phyloP scores from a whole-genome alignment of 1,140 invertebrate species.

The Platyura marginata region DNA sequence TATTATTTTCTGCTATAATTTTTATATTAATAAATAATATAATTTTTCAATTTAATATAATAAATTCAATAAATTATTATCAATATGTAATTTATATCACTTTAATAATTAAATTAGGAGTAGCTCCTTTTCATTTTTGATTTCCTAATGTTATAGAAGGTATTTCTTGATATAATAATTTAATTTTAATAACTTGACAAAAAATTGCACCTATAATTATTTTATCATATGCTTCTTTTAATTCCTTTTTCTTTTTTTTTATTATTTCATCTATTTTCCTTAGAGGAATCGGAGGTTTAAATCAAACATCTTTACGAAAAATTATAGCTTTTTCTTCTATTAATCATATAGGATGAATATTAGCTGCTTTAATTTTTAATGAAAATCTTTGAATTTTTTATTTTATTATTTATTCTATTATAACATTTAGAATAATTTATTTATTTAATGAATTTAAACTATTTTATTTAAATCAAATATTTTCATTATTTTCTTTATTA shows the following conservation, averaged over 20 bases:
- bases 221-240: conserved; percentile 23
- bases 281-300: conserved; percentile 24
- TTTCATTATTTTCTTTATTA: conserved; percentile 17
- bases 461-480: conserved; percentile 27
- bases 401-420: conserved; percentile 25
- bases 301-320: conserved; percentile 29
- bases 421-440: conserved; percentile 21
- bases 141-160: conserved; percentile 27
- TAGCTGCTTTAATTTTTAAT: conserved; percentile 19
- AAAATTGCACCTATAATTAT: conserved; percentile 30
- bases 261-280: conserved; percentile 22
- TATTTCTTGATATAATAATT: conserved; percentile 22
- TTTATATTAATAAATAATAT: conserved; percentile 20
- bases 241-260: conserved; percentile 19
- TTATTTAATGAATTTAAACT: conserved; percentile 25
- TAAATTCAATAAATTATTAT: conserved; percentile 11
- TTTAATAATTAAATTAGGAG: conserved; percentile 26
- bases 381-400: conserved; percentile 25
- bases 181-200: conserved; percentile 30
- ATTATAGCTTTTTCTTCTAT: conserved; percentile 31
- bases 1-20: conserved; percentile 25
- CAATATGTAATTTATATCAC: conserved; percentile 15
- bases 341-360: conserved; percentile 32
- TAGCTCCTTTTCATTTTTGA: conserved; percentile 28
- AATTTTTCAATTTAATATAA: conserved; percentile 8